Evolutionary conservation across 2,113 vertebrate species (phyloP).

Genomic region (Ptilorrhoa leucosticta): DNA sequence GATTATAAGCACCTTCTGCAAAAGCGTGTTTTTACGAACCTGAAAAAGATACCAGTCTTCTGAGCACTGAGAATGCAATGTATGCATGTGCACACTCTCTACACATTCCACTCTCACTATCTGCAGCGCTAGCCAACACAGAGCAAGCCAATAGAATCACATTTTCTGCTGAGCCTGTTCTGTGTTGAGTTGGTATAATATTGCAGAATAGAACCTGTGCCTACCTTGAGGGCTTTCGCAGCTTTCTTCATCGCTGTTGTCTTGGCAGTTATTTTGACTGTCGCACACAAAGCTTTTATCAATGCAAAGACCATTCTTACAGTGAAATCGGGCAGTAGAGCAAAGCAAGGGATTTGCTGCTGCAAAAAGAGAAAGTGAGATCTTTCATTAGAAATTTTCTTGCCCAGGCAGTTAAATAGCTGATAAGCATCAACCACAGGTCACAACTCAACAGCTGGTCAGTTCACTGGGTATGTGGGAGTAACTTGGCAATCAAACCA

Average conservation of each 20-base stretch:
- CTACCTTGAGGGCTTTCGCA: slow-evolving; percentile 90
- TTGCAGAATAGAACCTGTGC: neutral
- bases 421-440: neutral
- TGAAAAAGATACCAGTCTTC: neutral
- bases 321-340: slow-evolving; percentile 92
- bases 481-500: neutral
- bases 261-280: slow-evolving; percentile 92
- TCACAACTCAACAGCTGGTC: neutral
- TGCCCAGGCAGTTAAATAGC: neutral
- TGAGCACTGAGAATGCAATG: neutral
- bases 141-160: neutral
- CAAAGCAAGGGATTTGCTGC: slow-evolving; percentile 92
- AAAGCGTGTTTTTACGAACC: neutral
- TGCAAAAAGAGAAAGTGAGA: slow-evolving; percentile 58
- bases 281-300: slow-evolving; percentile 97
- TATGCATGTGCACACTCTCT: neutral
- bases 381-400: neutral
- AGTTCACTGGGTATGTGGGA: neutral
- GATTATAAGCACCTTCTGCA: neutral
- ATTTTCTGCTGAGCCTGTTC: neutral
- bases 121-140: neutral
- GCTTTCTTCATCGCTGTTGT: slow-evolving; percentile 94
- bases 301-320: slow-evolving; percentile 91
- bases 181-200: neutral
- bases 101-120: neutral